Conservation (phyloP, 2,113 vertebrate genomes). For the Rhynchomys soricoides region DNA sequence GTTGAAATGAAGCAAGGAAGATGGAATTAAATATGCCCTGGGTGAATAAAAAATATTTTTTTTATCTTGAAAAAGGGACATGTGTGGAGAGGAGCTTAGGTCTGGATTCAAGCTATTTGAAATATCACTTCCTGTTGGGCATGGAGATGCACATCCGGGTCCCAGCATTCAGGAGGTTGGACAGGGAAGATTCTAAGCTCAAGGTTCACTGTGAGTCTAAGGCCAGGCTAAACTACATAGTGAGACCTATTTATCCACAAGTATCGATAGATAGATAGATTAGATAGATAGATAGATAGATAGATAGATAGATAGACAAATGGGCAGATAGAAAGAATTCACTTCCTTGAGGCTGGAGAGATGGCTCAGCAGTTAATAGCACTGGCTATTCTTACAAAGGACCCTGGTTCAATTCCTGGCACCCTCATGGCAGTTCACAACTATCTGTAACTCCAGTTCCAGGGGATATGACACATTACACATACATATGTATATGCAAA, state of each 20-base stretch:
- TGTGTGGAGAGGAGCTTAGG: not conserved
- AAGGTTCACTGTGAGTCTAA: not conserved
- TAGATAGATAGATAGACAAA: not conserved
- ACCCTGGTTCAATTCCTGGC: no score
- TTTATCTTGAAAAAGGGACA: no score
- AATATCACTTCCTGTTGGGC: not conserved
- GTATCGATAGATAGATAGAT: no score
- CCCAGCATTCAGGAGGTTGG: not conserved
- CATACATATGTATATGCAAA: no score
- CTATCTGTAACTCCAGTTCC: no score
- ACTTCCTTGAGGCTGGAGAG: not conserved
- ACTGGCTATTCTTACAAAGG: no score
- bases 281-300: not conserved
- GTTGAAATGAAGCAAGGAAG: slow-evolving; percentile 9
- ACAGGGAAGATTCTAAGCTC: not conserved
- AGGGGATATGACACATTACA: no score
- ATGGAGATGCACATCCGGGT: not conserved
- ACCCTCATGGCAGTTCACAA: no score
- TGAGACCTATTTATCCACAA: not conserved
- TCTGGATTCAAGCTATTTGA: not conserved
- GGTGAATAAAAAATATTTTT: not conserved
- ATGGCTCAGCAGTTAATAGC: no score
- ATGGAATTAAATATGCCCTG: not conserved
- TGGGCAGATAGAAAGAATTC: not conserved
- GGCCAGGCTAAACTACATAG: not conserved